Evolutionary conservation across 2,113 vertebrate species (phyloP).

Genomic region (Scytalopus superciliaris): DNA sequence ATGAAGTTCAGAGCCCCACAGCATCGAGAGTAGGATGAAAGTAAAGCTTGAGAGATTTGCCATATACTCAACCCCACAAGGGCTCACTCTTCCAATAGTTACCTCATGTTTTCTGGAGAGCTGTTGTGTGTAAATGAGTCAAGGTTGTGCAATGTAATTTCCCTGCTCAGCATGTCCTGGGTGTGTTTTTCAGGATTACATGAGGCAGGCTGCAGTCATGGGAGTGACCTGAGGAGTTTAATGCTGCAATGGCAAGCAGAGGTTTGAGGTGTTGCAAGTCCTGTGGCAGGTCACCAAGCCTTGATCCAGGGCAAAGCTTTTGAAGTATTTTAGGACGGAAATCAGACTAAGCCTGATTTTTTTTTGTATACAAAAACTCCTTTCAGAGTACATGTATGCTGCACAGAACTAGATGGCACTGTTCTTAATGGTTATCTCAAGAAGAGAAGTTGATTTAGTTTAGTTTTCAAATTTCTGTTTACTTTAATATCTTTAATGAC

Average conservation of each 20-base stretch:
- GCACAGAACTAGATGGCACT: not conserved
- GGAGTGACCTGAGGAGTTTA: not conserved
- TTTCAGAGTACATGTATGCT: not conserved
- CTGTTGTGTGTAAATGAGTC: not conserved
- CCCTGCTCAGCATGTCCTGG: not conserved
- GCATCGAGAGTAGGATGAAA: not conserved
- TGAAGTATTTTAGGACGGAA: not conserved
- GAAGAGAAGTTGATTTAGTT: not conserved
- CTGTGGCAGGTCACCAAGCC: not conserved
- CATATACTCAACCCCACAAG: not conserved
- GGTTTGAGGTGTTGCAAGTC: not conserved
- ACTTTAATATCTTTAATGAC: not conserved
- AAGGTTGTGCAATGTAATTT: not conserved
- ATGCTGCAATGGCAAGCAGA: not conserved
- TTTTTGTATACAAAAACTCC: not conserved
- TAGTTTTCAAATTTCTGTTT: not conserved
- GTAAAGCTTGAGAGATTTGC: not conserved
- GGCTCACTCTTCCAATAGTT: not conserved
- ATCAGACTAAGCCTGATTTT: not conserved
- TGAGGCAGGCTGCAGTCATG: not conserved
- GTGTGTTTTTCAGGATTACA: not conserved
- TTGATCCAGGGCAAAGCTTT: not conserved
- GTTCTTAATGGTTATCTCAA: not conserved
- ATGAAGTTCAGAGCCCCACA: not conserved
- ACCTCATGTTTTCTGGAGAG: not conserved